Conservation (phyloP, 2,797 vertebrate species). For the Typhlichthys eigenmanni region DNA sequence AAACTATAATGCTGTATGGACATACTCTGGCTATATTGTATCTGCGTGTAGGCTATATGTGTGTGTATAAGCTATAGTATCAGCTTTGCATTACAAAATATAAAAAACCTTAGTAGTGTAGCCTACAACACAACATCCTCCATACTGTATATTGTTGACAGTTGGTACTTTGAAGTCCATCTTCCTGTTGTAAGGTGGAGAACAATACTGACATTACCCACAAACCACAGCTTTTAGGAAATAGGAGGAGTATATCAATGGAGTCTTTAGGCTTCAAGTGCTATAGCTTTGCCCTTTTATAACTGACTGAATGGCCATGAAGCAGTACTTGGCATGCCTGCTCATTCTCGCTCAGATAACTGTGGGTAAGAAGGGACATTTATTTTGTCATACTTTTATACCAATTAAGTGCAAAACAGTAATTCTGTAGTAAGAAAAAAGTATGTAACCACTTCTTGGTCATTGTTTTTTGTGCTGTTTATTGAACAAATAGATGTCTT, state of each 20-base stretch:
- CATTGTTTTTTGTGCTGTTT: neutral
- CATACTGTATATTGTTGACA: too few relatives aligned
- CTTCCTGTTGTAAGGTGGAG: slow-evolving; percentile 54
- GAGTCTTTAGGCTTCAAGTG: neutral
- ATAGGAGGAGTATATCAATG: slow-evolving; percentile 17
- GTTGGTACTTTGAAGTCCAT: slow-evolving; percentile 24
- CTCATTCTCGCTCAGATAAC: slow-evolving; percentile 46
- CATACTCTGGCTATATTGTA: too few relatives aligned
- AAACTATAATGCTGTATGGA: too few relatives aligned
- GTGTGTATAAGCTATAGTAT: too few relatives aligned
- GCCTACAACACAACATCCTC: too few relatives aligned
- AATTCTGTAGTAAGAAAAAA: neutral
- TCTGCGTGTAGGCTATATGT: too few relatives aligned
- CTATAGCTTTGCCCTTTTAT: neutral
- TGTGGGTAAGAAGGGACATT: slow-evolving; percentile 48
- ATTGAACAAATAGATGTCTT: too few relatives aligned
- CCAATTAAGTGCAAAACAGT: neutral
- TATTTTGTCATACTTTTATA: neutral
- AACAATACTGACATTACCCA: slow-evolving; percentile 28
- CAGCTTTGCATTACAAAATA: slow-evolving; percentile 73
- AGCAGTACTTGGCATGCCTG: slow-evolving; percentile 17
- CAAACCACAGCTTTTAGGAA: slow-evolving; percentile 30
- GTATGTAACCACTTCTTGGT: neutral
- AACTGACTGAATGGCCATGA: slow-evolving; percentile 36
- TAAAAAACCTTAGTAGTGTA: too few relatives aligned